phyloP scores from a whole-genome alignment of 2,113 vertebrate species.

The Hemicordylus capensis region DNA sequence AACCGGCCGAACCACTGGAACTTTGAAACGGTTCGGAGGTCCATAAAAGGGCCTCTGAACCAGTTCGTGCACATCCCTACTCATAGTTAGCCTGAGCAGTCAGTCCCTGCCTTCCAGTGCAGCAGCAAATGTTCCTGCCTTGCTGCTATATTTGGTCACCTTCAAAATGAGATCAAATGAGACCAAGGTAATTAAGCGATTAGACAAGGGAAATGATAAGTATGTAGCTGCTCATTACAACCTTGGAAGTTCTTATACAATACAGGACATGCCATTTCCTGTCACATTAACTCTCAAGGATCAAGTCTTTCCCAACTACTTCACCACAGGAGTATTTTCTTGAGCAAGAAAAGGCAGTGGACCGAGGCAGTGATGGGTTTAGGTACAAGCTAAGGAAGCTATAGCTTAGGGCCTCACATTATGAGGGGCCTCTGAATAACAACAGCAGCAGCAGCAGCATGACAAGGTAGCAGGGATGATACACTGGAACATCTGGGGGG shows the following conservation, averaged over 20 bases:
- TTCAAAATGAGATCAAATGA: conserved; percentile 63
- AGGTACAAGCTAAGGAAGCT: too few species aligned
- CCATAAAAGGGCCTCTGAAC: too few species aligned
- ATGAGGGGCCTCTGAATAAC: too few species aligned
- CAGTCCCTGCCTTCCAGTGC: not conserved
- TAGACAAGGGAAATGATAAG: conserved; percentile 58
- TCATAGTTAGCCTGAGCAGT: not conserved
- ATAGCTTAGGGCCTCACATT: too few species aligned
- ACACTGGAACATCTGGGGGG: too few species aligned
- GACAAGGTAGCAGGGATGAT: too few species aligned
- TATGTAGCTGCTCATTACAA: conserved; percentile 19
- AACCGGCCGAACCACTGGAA: too few species aligned
- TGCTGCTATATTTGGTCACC: conserved; percentile 41
- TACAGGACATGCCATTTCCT: conserved; percentile 40
- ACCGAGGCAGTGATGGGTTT: too few species aligned
- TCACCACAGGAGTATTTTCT: not conserved
- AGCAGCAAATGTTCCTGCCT: conserved; percentile 17
- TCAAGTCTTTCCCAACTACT: conserved; percentile 19
- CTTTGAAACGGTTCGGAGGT: too few species aligned
- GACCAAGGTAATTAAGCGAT: conserved; percentile 52
- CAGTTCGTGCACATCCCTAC: too few species aligned
- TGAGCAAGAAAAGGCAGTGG: not conserved
- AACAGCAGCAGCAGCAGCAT: too few species aligned
- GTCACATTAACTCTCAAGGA: conserved; percentile 36
- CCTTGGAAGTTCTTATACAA: conserved; percentile 42